Base-by-base conservation (phyloP, 2,888 invertebrate genomes). In the Sarcophaga rosellei region DNA sequence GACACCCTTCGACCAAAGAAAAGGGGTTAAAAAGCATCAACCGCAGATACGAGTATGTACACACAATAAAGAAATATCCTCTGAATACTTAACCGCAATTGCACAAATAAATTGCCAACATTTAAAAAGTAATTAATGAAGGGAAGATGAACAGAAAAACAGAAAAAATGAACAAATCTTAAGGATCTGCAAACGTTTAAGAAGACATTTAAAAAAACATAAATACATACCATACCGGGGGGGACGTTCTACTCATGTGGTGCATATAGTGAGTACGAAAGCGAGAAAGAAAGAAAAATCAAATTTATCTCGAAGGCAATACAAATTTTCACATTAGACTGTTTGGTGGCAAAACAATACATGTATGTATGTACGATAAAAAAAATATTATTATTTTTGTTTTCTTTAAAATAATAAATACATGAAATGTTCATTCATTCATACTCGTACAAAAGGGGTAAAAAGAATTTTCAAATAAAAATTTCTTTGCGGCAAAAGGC, bases 111-210 rank as follows among this genome's bases (percentile, higher is more conserved):
- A 73, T 82, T 77, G 77, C 72, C 77, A 61, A 75, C 63, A 81
- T 75, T 69, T 53, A 44, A 63, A 81, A 85, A 73, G 77, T 70
- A 53, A 76, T 86, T 76, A 79, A 80, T 76, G 76, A 82, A 86
- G 68, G 79, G 72, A 82, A 69, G 65, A 21, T 53, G 17, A 53
- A 63, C 8, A 35, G 35, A 25, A 25, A 25, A 25, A 25, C 3
- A 4, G 25, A 75, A 74, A 74, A 86, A 82, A 86, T 84, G 70
- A 74, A 70, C 78, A 86, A 86, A 81, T 35, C 10, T 17, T 10
- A 76, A 72, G 53, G 72, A 83, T 80, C 61, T 66, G 70, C 81
- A 81, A 78, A 44, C 75, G 75, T 84, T 80, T 70, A 77, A 81
- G 57, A 78, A 59, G 66, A 72, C 61, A 59, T 82, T 77, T 63